Base-by-base conservation (phyloP, 2,113 vertebrate genomes). In the Ellobius talpinus region DNA sequence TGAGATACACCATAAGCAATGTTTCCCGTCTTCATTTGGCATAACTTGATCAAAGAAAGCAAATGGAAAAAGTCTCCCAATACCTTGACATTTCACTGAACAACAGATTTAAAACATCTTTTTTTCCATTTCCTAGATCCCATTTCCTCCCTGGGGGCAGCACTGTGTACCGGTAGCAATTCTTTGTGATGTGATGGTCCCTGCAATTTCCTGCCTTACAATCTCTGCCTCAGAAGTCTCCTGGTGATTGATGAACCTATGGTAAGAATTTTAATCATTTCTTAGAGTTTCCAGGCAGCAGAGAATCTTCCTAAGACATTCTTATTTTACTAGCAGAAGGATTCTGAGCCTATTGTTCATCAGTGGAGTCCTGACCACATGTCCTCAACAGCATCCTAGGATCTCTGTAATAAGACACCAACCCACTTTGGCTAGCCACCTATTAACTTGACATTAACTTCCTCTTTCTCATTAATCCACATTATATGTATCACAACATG, bases 281-380 rank as follows among this genome's bases (percentile, higher is more conserved):
- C 93, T 93, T 81, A 91, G 39, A 89, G 65, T 94, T 45, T 89
- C 58, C 50, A 36, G 87, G 23, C 26, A 78, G 68, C 11, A 68
- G 55, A n/a, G 7, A 47, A 61, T 42, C 14, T 84, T 89, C 24
- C 17, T 58, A 47, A 23, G 14, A 31, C 16, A 42, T 6, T 12
- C 3, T 73, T 92, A 61, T 84, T 79, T 85, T 0, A 90, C 63
- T 63, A 79, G 73, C 24, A 72, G 39, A 26, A 81, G 65, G 42
- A 81, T 31, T 12, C 81, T 31, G 36, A 84, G 23, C 12, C 16
- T 33, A 5, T 24, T 74, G 36, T 16, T 82, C 85, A 58, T 5
- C 70, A 24, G 1, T 84, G 47, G 33, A 63, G 45, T 84, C 33
- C 9, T 78, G 36, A 78, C 1, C 77, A 73, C 58, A 45, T 65